Evolutionary conservation across 2,797 vertebrate species (phyloP).

Genomic region (Chaetophractus vellerosus): DNA sequence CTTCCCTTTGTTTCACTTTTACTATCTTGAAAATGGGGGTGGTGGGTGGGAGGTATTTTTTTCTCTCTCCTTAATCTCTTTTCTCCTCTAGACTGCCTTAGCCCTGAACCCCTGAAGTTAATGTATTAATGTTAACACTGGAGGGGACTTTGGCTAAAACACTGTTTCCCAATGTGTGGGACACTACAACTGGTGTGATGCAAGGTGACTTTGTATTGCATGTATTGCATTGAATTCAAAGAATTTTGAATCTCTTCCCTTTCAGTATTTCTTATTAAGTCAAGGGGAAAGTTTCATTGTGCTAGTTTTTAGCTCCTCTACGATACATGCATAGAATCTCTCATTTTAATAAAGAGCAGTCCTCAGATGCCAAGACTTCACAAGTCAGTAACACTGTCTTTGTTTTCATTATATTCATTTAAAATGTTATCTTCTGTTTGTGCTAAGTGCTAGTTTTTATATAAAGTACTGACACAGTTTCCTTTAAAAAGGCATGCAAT

Average conservation of each 20-base stretch:
- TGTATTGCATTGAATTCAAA: not conserved
- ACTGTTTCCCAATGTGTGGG: not conserved
- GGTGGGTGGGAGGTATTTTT: not conserved
- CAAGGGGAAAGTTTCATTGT: not conserved
- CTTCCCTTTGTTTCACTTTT: slow-evolving; percentile 9
- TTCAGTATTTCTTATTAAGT: slow-evolving; percentile 9
- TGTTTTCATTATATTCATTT: not conserved
- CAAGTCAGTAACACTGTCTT: not conserved
- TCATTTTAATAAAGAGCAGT: not conserved
- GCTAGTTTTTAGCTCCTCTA: not conserved
- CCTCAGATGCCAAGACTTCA: not conserved
- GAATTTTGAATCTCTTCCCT: not conserved
- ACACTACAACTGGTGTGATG: not conserved
- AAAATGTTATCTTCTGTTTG: not conserved
- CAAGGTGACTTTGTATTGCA: not conserved
- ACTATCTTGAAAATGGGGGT: not conserved
- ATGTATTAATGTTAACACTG: not conserved
- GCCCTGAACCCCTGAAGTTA: not conserved
- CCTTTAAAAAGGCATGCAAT: not conserved
- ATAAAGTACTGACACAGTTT: not conserved
- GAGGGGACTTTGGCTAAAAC: not conserved
- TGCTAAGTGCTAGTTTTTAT: not conserved
- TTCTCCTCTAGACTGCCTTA: not conserved
- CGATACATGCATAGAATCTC: not conserved
- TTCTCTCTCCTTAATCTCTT: not conserved